Percentiles rank a stretch among this genome's conserved stretches.
Conservation (phyloP, 2,888 invertebrate genomes). For the Erebia epiphron region DNA sequence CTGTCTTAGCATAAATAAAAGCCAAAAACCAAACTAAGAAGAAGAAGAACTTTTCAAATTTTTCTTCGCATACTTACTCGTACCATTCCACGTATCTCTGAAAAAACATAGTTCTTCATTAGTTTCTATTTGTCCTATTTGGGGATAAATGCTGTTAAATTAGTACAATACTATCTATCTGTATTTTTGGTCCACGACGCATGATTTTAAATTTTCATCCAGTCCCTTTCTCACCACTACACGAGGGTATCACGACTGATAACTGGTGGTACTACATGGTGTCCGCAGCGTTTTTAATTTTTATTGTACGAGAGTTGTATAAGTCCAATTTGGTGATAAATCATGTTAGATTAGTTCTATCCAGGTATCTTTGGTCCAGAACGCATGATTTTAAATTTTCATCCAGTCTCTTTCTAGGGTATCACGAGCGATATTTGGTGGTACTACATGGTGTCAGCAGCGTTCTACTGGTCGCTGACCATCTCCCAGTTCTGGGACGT, state of each 20-base stretch:
- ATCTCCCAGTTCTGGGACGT: conserved; percentile 97
- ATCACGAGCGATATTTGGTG: conserved; percentile 94
- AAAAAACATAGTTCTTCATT: too few species aligned
- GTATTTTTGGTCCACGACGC: not conserved
- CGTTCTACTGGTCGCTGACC: conserved; percentile 97
- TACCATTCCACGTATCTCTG: too few species aligned
- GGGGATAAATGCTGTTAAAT: not conserved
- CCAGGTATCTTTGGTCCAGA: not conserved
- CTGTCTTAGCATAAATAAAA: too few species aligned
- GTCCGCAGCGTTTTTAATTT: conserved; percentile 93
- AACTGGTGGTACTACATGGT: conserved; percentile 99
- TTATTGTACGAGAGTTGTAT: conserved; percentile 84
- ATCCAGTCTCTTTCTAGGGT: conserved; percentile 81
- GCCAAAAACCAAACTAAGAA: too few species aligned
- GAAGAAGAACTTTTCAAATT: too few species aligned
- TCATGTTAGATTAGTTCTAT: not conserved
- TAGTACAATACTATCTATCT: not conserved
- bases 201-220: conserved; percentile 21
- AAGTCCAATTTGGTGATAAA: too few species aligned
- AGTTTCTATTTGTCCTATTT: too few species aligned
- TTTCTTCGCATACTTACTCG: too few species aligned
- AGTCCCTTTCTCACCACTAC: conserved; percentile 63
- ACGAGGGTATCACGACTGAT: conserved; percentile 90
- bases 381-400: conserved; percentile 22
- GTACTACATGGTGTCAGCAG: conserved; percentile 98